A percentile compares a stretch with the other conserved stretches of the same genome.
phyloP scores from a whole-genome alignment of 2,888 invertebrate genomes.

The Drosophila barbarae region DNA sequence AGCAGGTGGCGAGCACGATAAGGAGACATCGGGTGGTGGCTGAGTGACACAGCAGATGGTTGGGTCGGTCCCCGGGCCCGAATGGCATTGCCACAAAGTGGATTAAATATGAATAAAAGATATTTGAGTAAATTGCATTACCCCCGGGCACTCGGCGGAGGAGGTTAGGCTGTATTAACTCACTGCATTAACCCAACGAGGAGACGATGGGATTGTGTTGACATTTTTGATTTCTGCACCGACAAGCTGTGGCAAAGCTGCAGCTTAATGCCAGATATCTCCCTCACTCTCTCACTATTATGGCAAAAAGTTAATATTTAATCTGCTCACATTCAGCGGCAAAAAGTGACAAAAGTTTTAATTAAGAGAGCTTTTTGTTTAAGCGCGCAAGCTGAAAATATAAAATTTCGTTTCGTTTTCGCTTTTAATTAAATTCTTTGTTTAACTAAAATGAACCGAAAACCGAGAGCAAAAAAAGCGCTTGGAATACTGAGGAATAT shows the following conservation, averaged over 20 bases:
- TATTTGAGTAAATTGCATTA: constrained; percentile 71
- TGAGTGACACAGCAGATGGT: constrained; percentile 34
- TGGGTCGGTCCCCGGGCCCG: constrained; percentile 8
- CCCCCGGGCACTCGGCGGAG: constrained; percentile 36
- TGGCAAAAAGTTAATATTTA: constrained; percentile 36
- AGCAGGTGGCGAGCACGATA: constrained; percentile 21
- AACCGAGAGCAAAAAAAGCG: constrained; percentile 13
- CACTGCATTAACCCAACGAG: constrained; percentile 45
- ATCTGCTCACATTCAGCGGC: constrained; percentile 30
- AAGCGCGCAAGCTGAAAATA: constrained; percentile 28
- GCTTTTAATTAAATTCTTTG: constrained; percentile 55
- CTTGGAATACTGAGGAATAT: constrained; percentile 24
- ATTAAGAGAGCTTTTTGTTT: constrained; percentile 45
- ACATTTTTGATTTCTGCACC: constrained; percentile 36
- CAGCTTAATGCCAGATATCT: constrained; percentile 15
- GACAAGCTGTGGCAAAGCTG: constrained; percentile 22
- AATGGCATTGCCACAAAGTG: constrained; percentile 66
- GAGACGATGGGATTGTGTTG: constrained; percentile 35
- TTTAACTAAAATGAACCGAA: constrained; percentile 40
- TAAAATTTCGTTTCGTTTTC: constrained; percentile 44
- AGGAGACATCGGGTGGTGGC: constrained; percentile 17
- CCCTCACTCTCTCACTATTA: neutral
- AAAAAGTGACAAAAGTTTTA: constrained; percentile 43
- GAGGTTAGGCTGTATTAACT: constrained; percentile 44
- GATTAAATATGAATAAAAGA: constrained; percentile 74